These are phyloP conservation scores for Syrrhaptes paradoxus DNA, from an alignment of 2,113 vertebrate genomes.

Conservation along the genomic window DNA sequence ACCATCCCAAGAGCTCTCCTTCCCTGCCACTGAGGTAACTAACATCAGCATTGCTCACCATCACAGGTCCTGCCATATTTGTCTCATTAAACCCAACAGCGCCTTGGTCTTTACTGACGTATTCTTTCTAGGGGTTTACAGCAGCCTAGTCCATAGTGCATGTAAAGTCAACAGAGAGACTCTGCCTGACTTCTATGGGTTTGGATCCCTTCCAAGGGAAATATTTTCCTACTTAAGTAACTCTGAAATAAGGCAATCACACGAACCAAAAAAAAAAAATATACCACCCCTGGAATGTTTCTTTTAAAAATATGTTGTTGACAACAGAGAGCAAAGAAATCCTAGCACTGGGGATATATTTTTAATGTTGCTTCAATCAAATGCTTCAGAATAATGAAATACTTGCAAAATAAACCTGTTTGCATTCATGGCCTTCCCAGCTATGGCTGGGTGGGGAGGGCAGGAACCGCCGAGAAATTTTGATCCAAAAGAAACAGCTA, in stretches of 20 bases:
- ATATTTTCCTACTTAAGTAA: conserved; percentile 67
- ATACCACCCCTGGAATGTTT: background rate
- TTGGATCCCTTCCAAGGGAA: conserved; percentile 59
- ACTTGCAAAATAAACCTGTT: background rate
- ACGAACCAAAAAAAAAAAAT: background rate
- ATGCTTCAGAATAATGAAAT: background rate
- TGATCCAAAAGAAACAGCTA: background rate
- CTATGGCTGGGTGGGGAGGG: background rate
- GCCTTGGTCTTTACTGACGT: background rate
- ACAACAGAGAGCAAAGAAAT: conserved; percentile 18
- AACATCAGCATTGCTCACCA: background rate
- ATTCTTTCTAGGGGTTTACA: background rate
- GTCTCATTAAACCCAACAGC: background rate
- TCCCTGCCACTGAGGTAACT: fast-evolving
- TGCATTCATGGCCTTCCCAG: background rate
- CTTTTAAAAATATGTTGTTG: conserved; percentile 28
- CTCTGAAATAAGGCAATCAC: conserved; percentile 11
- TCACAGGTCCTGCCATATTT: background rate
- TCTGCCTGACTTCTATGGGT: conserved; percentile 46
- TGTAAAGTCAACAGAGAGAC: conserved; percentile 41
- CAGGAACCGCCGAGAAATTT: background rate
- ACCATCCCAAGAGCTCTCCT: background rate
- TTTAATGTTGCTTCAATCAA: conserved; percentile 14
- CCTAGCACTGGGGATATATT: background rate
- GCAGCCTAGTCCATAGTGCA: background rate